These are phyloP conservation scores for Urocolius indicus DNA, from an alignment of 2,113 vertebrate genomes.

Conservation along the genomic window DNA sequence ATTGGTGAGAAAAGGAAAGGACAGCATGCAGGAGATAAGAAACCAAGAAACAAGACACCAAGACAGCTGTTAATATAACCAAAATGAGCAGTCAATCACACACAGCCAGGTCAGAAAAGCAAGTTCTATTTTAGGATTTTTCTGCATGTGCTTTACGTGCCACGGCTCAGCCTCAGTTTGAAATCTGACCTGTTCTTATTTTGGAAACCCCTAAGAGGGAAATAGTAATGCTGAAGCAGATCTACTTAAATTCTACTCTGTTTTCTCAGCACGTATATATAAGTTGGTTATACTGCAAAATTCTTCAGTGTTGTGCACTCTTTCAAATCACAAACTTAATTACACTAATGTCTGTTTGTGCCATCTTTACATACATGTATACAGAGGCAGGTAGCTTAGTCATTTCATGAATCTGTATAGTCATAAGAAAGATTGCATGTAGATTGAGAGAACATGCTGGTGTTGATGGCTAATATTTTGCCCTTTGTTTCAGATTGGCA, in stretches of 20 bases:
- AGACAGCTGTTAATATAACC: constrained; percentile 63
- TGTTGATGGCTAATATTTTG: not conserved
- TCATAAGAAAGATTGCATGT: not conserved
- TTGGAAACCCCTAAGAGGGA: constrained; percentile 32
- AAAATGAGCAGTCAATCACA: constrained; percentile 63
- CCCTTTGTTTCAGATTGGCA: not conserved
- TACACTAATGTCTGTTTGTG: not conserved
- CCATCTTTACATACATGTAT: not conserved
- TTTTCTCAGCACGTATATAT: not conserved
- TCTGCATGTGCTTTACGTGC: constrained; percentile 38
- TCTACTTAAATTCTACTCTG: not conserved
- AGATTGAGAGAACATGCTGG: not conserved
- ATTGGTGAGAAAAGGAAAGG: constrained; percentile 45
- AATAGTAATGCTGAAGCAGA: constrained; percentile 17
- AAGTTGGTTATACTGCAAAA: not conserved
- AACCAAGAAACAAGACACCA: constrained; percentile 40
- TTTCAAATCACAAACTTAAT: not conserved
- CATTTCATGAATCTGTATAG: not conserved
- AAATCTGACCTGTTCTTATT: constrained; percentile 63
- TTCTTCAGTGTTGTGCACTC: not conserved
- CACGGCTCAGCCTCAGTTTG: constrained; percentile 26
- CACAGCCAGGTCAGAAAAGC: constrained; percentile 50
- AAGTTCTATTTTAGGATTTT: constrained; percentile 44
- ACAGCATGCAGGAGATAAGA: constrained; percentile 55
- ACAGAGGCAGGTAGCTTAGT: not conserved